A percentile compares a stretch with the other conserved stretches of the same genome.
These are phyloP conservation scores for Esperia sulphurella DNA, from an alignment of 2,888 invertebrate species.

Conservation along the genomic window DNA sequence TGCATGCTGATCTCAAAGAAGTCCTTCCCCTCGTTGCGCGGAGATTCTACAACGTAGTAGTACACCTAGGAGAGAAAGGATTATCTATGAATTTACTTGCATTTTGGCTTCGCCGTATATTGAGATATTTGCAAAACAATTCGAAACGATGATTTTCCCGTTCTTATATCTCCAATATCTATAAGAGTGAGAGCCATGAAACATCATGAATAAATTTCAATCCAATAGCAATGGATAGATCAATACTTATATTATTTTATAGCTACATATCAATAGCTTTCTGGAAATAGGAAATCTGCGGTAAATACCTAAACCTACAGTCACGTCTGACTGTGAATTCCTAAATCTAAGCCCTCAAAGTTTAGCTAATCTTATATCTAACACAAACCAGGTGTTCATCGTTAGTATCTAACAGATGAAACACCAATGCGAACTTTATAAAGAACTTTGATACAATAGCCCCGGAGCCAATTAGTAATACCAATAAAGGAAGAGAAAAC, in stretches of 20 bases:
- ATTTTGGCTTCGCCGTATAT: background rate
- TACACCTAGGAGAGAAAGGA: slow-evolving; percentile 83
- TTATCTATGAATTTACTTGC: background rate
- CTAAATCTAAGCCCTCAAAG: background rate
- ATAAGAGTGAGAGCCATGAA: slow-evolving; percentile 3
- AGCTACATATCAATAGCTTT: background rate
- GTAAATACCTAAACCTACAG: background rate
- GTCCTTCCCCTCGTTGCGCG: slow-evolving; percentile 95
- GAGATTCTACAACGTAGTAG: slow-evolving; percentile 95
- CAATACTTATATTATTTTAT: slow-evolving; percentile 2
- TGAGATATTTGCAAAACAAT: background rate
- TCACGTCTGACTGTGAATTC: background rate
- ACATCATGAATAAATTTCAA: slow-evolving; percentile 12
- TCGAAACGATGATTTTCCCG: background rate
- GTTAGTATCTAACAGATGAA: slow-evolving; percentile 19
- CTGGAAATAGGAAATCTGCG: background rate
- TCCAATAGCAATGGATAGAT: slow-evolving; percentile 1
- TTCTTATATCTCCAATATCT: background rate
- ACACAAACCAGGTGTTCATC: slow-evolving; percentile 27
- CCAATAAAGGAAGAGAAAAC: slow-evolving; percentile 12
- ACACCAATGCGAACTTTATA: slow-evolving; percentile 25
- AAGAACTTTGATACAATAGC: slow-evolving; percentile 33
- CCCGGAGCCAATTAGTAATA: slow-evolving; percentile 32
- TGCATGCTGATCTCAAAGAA: slow-evolving; percentile 97
- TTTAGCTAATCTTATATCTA: slow-evolving; percentile 6